phyloP scores from a whole-genome alignment of 2,888 invertebrate genomes.

The Drosophila siamana region DNA sequence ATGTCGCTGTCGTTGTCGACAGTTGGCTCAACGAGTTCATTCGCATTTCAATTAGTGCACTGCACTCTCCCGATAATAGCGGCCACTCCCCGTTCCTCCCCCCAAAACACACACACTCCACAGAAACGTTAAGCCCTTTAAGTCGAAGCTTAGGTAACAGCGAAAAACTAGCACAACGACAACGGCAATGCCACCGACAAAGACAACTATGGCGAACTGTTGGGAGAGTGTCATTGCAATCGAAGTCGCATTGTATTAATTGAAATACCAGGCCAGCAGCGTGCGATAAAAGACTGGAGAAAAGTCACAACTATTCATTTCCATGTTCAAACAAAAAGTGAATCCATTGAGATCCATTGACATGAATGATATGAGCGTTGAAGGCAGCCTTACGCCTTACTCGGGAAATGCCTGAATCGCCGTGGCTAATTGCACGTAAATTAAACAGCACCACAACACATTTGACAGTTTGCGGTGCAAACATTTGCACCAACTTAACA shows the following conservation, averaged over 20 bases:
- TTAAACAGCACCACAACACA: slow-evolving; percentile 35
- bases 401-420: slow-evolving; percentile 7
- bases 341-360: slow-evolving; percentile 5
- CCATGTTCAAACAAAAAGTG: slow-evolving; percentile 22
- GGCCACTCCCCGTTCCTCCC: slow-evolving; percentile 30
- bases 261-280: slow-evolving; percentile 21
- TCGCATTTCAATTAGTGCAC: slow-evolving; percentile 64
- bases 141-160: slow-evolving; percentile 22
- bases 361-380: slow-evolving; percentile 16
- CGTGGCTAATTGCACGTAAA: slow-evolving; percentile 62
- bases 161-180: slow-evolving; percentile 53
- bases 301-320: slow-evolving; percentile 24
- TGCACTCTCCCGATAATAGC: slow-evolving; percentile 29
- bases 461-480: slow-evolving; percentile 66
- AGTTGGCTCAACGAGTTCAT: slow-evolving; percentile 53
- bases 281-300: not conserved
- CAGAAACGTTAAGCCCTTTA: slow-evolving; percentile 18
- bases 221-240: slow-evolving; percentile 27
- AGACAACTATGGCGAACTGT: slow-evolving; percentile 48
- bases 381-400: not conserved
- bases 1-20: slow-evolving; percentile 23
- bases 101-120: slow-evolving; percentile 11
- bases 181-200: slow-evolving; percentile 49
- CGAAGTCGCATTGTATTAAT: slow-evolving; percentile 26
- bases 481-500: slow-evolving; percentile 60